Base-by-base conservation (phyloP, 2,113 vertebrate genomes). In the Spermophilus dauricus region DNA sequence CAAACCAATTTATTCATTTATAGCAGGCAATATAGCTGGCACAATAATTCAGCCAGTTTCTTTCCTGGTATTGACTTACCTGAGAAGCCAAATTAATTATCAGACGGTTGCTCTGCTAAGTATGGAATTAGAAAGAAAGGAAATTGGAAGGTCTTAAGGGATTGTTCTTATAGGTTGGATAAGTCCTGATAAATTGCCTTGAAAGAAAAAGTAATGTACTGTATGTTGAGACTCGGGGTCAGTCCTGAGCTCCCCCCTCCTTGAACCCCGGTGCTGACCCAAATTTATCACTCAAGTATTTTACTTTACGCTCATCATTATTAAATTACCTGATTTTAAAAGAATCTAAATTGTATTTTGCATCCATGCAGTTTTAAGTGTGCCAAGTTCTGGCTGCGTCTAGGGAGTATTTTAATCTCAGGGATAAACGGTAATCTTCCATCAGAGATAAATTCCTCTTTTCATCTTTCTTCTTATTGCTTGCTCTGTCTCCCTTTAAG, bases 11-110 rank as follows among this genome's bases (percentile, higher is more conserved):
- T 97, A 58, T 96, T 97, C 96, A 86, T 95, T 96, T 97, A 83
- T 53, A 94, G 87, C 80, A 70, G 58, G 80, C 3, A 1, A 73
- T 77, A 34, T 10, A 73, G 89, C 97, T 5, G 1, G 94, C n/a
- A 92, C 94, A 86, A 76, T 97, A 95, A 96, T 34, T 97, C 95
- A 97, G 39, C 90, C 18, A 37, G 89, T 88, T 92, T 94, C 96
- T 97, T 88, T 98, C 87, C 92, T 0, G 1, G 53, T 97, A 98
- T 97, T 97, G 98, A 97, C 97, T 97, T 96, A 96, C 97, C 97
- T 98, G 95, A 92, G 96, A 97, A 98, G 95, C 96, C 97, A 98
- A 98, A 98, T 98, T 97, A 98, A 98, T 98, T 98, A 98, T 95
- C 96, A 98, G 97, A 94, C 95, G 95, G 94, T 94, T 97, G 92